phyloP scores from a whole-genome alignment of 2,888 invertebrate species.

The Protonemura montana region DNA sequence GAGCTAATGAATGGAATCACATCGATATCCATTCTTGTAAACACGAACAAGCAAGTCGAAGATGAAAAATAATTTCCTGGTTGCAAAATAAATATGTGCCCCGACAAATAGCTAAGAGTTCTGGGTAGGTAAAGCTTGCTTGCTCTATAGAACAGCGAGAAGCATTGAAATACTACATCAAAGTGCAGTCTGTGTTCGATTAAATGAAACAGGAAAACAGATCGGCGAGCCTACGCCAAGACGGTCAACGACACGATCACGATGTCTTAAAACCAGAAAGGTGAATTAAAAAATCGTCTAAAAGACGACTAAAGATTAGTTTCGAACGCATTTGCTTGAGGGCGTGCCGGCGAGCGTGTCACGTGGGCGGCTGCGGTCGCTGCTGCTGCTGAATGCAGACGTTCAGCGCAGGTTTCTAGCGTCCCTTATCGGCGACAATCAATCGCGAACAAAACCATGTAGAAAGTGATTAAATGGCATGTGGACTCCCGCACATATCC shows the following conservation, averaged over 20 bases:
- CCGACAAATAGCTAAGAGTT: neutral
- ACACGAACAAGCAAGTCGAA: conserved; percentile 22
- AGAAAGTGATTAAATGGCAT: conserved; percentile 31
- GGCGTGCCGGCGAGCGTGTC: neutral
- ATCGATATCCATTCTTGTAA: conserved; percentile 2
- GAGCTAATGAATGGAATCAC: conserved; percentile 31
- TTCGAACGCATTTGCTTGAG: conserved; percentile 1
- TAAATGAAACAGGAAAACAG: conserved; percentile 28
- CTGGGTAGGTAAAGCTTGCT: too few relatives aligned
- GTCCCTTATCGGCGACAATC: conserved; percentile 16
- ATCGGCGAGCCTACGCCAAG: neutral
- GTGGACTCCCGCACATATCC: conserved; percentile 16
- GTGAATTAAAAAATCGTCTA: conserved; percentile 16
- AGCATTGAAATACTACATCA: neutral
- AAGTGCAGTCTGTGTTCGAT: conserved; percentile 30
- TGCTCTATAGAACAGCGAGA: neutral
- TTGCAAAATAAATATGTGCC: conserved; percentile 28
- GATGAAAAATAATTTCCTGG: conserved; percentile 26
- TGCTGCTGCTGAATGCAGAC: neutral
- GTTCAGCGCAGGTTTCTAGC: neutral
- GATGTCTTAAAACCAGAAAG: conserved; percentile 31
- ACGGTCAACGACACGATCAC: conserved; percentile 29
- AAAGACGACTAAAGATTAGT: conserved; percentile 17
- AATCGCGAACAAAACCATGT: conserved; percentile 14
- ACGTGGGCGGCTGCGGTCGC: neutral